phyloP scores from a whole-genome alignment of 2,888 invertebrate species.

The Tupiocoris notatus region DNA sequence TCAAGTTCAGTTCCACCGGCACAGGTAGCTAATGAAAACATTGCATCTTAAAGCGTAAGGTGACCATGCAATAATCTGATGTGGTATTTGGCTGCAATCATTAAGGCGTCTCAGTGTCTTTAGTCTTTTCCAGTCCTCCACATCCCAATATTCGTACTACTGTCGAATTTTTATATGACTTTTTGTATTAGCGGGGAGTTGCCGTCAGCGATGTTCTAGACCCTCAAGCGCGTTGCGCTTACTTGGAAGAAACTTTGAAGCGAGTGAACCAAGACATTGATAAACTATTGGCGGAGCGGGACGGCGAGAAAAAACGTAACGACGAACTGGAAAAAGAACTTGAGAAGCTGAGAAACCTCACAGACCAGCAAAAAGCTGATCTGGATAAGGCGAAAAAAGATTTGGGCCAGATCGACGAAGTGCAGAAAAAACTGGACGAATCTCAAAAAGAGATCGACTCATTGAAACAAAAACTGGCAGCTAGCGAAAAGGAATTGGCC shows the following conservation, averaged over 20 bases:
- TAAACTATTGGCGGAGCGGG: neutral
- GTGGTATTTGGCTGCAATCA: no score
- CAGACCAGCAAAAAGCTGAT: neutral
- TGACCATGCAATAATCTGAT: no score
- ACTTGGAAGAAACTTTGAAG: conserved; percentile 40
- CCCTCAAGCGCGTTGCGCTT: conserved; percentile 42
- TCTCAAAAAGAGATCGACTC: neutral
- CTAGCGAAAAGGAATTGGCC: conserved; percentile 2
- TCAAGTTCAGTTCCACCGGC: no score
- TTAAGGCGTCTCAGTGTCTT: no score
- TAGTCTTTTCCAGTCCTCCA: no score
- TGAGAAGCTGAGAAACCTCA: neutral
- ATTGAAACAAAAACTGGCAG: neutral
- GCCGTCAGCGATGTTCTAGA: conserved; percentile 19
- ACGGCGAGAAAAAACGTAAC: neutral
- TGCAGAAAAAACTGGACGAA: neutral
- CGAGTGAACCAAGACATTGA: neutral
- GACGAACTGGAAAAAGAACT: conserved; percentile 10
- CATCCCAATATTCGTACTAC: no score
- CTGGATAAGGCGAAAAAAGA: conserved; percentile 16
- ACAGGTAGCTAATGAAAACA: no score
- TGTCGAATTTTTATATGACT: no score
- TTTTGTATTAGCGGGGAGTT: neutral
- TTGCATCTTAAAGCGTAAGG: no score
- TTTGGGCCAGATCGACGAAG: neutral